These are phyloP conservation scores for Microtus pennsylvanicus DNA, from an alignment of 2,113 vertebrate genomes.

Conservation along the genomic window DNA sequence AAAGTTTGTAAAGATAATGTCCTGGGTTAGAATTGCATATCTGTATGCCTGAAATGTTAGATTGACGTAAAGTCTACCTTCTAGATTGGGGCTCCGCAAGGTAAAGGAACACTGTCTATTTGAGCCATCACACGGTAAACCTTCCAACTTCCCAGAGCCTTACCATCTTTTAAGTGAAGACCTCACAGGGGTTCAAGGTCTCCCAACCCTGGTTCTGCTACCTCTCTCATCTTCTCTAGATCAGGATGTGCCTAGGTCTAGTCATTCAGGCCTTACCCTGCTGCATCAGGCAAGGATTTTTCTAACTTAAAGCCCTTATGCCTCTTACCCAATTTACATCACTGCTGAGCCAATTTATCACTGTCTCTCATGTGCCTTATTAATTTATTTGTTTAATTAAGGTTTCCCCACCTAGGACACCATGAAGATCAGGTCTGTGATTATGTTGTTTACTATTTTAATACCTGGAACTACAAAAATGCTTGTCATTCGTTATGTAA, in stretches of 20 bases:
- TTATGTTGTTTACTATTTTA: background rate
- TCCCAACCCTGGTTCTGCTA: accelerated
- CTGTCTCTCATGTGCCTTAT: background rate
- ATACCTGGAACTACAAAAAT: background rate
- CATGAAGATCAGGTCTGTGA: background rate
- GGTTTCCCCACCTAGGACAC: background rate
- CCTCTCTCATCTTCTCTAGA: background rate
- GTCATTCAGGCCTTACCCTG: background rate
- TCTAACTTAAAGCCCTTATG: background rate
- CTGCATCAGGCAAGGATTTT: background rate
- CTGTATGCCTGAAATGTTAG: background rate
- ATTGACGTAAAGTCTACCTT: background rate
- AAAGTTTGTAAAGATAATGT: conserved; percentile 37
- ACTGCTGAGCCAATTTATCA: background rate
- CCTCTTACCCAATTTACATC: background rate
- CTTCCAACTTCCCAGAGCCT: background rate
- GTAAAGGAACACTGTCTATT: background rate
- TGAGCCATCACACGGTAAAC: background rate
- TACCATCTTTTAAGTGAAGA: background rate
- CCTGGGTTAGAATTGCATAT: background rate
- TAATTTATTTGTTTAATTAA: conserved; percentile 36
- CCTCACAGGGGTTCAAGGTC: background rate
- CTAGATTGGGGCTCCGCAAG: background rate
- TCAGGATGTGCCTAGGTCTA: background rate
- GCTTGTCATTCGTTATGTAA: background rate